Conservation (phyloP, 2,888 invertebrate species). For the Eristalinus sepulchralis region DNA sequence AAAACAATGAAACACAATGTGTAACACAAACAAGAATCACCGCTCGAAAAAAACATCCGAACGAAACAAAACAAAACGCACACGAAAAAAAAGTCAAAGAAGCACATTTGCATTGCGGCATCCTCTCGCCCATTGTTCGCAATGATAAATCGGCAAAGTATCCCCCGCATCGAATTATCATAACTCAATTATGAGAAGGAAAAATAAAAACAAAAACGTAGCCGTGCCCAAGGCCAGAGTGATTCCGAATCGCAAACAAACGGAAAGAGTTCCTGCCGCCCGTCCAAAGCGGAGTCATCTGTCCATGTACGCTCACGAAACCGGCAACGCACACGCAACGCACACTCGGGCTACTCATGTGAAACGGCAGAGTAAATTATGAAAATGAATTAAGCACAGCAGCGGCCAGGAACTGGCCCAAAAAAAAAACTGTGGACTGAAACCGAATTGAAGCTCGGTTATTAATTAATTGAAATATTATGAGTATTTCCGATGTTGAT, state of each 20-base stretch:
- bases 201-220: conserved; percentile 35
- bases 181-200: conserved; percentile 64
- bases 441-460: conserved; percentile 29
- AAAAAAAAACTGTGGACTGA: background rate
- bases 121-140: conserved; percentile 36
- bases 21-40: conserved; percentile 39
- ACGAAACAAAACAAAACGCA: conserved; percentile 40
- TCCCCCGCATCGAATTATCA: conserved; percentile 62
- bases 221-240: background rate
- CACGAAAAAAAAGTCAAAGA: conserved; percentile 21
- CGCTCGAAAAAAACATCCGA: conserved; percentile 71
- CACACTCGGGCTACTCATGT: background rate
- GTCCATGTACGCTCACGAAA: background rate
- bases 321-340: no score
- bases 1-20: conserved; percentile 72
- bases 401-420: conserved; percentile 41
- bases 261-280: background rate
- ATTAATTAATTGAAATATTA: conserved; percentile 70
- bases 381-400: conserved; percentile 61
- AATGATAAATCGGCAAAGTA: conserved; percentile 57
- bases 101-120: conserved; percentile 35
- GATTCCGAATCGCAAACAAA: background rate
- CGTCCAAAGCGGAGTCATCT: background rate
- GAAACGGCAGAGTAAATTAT: conserved; percentile 41
- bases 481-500: conserved; percentile 62